Evolutionary conservation across 2,113 vertebrate species (phyloP).

Genomic region (Labeo rohita): DNA sequence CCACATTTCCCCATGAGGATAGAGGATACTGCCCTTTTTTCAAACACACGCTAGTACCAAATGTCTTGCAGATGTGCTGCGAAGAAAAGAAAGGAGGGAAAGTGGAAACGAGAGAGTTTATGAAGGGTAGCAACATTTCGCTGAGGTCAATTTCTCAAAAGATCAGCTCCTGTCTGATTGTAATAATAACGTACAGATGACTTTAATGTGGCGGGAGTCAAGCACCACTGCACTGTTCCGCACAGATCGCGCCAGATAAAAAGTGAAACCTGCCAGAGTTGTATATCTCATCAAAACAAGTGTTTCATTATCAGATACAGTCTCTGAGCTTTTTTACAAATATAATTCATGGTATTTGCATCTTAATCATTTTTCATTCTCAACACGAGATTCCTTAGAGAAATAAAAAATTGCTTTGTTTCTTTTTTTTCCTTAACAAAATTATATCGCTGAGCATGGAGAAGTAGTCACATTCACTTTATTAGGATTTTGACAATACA

Average conservation of each 20-base stretch:
- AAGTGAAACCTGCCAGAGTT: constrained; percentile 1
- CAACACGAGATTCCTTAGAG: background rate
- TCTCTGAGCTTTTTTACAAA: background rate
- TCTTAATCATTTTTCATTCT: constrained; percentile 39
- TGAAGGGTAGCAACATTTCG: constrained; percentile 43
- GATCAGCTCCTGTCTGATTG: constrained; percentile 37
- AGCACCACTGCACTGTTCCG: background rate
- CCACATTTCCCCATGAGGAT: constrained; percentile 78
- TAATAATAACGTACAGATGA: constrained; percentile 7
- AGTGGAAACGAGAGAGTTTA: constrained; percentile 16
- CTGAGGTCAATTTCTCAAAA: constrained; percentile 49
- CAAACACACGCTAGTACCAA: constrained; percentile 71
- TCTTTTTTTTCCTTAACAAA: constrained; percentile 12
- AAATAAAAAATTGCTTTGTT: constrained; percentile 17
- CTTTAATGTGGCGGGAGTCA: constrained; percentile 15
- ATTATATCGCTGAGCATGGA: constrained; percentile 48
- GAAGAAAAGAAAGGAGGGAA: constrained; percentile 40
- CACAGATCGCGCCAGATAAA: background rate
- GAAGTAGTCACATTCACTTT: constrained; percentile 58
- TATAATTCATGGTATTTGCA: constrained; percentile 31
- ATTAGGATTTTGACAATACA: constrained; percentile 75
- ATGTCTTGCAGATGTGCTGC: constrained; percentile 78
- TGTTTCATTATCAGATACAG: constrained; percentile 17
- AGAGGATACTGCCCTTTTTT: constrained; percentile 67
- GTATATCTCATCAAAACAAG: constrained; percentile 19